Evolutionary conservation across 2,113 vertebrate genomes (phyloP).

Genomic region (Labeo catla): DNA sequence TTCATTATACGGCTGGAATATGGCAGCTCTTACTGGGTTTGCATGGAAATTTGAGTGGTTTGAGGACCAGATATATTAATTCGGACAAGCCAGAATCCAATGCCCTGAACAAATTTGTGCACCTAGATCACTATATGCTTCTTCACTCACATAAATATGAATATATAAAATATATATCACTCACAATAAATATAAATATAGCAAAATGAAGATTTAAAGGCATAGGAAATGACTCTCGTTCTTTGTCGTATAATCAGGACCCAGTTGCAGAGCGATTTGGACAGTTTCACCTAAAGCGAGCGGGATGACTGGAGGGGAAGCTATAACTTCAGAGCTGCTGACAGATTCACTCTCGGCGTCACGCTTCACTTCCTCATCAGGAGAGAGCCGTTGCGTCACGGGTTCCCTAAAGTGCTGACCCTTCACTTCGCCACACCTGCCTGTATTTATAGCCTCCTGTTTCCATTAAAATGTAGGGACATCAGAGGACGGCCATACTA

Average conservation of each 20-base stretch:
- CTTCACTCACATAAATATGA: not conserved
- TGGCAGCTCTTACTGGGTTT: constrained; percentile 45
- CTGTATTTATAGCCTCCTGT: constrained; percentile 51
- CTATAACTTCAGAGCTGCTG: constrained; percentile 23
- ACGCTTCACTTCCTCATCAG: constrained; percentile 41
- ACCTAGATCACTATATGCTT: not conserved
- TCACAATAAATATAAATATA: too few species aligned
- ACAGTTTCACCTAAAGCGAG: not conserved
- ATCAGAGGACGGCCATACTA: constrained; percentile 26
- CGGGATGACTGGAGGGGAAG: constrained; percentile 35
- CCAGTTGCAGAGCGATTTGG: constrained; percentile 16
- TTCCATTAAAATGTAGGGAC: constrained; percentile 41
- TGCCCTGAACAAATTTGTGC: not conserved
- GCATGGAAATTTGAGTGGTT: constrained; percentile 47
- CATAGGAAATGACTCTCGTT: constrained; percentile 27
- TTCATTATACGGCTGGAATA: constrained; percentile 41
- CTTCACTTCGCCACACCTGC: constrained; percentile 54
- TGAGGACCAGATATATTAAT: constrained; percentile 48
- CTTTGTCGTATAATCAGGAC: constrained; percentile 28
- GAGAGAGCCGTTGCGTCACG: constrained; percentile 42
- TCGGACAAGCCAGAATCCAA: constrained; percentile 20
- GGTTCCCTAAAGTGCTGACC: constrained; percentile 50
- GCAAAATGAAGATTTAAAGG: not conserved
- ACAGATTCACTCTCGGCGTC: constrained; percentile 41
- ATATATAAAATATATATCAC: too few species aligned